Evolutionary conservation across 2,888 invertebrate genomes (phyloP).

Genomic region (Ormyrus pomaceus): DNA sequence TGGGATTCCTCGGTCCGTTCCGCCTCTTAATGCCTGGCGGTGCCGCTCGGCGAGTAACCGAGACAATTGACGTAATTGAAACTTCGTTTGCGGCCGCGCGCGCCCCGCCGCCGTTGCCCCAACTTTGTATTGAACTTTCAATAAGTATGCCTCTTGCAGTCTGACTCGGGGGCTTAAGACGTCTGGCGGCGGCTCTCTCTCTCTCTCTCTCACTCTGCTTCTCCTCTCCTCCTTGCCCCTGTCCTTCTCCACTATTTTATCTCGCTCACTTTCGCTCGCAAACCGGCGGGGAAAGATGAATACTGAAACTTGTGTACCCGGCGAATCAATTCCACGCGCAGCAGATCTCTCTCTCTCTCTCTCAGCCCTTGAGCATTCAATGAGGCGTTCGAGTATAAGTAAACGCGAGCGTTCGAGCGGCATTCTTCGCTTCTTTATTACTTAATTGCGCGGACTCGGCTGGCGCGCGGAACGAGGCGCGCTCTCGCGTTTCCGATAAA

Average conservation of each 20-base stretch:
- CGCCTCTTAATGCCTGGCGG: conserved; percentile 20
- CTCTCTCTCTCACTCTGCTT: not conserved
- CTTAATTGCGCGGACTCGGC: not conserved
- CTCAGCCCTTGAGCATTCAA: conserved; percentile 32
- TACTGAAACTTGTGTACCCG: conserved; percentile 49
- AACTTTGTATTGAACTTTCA: conserved; percentile 59
- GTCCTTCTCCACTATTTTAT: conserved; percentile 6
- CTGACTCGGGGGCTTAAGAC: conserved; percentile 54
- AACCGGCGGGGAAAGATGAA: conserved; percentile 27
- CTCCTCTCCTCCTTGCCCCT: conserved; percentile 19
- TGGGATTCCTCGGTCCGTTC: conserved; percentile 27
- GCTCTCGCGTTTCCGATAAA: not conserved
- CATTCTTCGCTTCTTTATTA: conserved; percentile 16
- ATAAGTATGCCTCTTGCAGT: conserved; percentile 55
- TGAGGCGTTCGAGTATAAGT: conserved; percentile 36
- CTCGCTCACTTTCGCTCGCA: conserved; percentile 3
- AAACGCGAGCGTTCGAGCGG: conserved; percentile 18
- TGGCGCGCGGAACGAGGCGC: not conserved
- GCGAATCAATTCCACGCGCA: conserved; percentile 41
- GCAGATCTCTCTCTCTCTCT: conserved; percentile 38
- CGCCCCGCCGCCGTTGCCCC: not conserved
- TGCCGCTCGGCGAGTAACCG: conserved; percentile 36
- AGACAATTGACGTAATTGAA: conserved; percentile 60
- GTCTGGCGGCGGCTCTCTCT: conserved; percentile 22
- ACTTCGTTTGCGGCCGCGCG: conserved; percentile 54